These are phyloP conservation scores for Cryptotermes secundus DNA, from an alignment of 1,140 invertebrate species.

Conservation along the genomic window DNA sequence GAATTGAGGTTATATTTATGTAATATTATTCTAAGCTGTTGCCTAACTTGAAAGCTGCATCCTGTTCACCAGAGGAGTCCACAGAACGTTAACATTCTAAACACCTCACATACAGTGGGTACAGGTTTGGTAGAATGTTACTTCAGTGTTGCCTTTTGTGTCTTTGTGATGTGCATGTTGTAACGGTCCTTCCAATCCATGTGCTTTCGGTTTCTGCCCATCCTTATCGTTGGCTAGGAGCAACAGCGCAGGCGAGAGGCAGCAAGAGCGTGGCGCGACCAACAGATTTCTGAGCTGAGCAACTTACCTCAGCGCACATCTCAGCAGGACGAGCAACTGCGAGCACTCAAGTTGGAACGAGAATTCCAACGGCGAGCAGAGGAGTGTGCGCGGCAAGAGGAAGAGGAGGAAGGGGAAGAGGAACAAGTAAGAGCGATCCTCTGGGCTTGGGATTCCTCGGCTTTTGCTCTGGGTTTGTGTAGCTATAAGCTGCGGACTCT, in stretches of 20 bases:
- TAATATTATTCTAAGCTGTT: no score
- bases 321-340: conserved; percentile 83
- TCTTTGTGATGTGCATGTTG: no score
- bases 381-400: conserved; percentile 77
- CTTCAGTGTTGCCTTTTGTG: no score
- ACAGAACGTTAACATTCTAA: no score
- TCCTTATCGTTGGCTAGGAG: conserved; percentile 49
- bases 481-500: no score
- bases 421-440: conserved; percentile 42
- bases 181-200: not conserved
- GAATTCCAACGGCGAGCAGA: conserved; percentile 87
- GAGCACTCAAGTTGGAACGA: conserved; percentile 78
- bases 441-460: no score
- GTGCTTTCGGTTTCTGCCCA: not conserved
- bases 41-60: no score
- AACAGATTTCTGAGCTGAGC: conserved; percentile 78
- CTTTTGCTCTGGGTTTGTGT: no score
- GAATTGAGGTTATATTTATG: no score
- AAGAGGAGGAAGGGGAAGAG: conserved; percentile 59
- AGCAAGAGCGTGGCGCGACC: conserved; percentile 72
- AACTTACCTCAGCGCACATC: conserved; percentile 64
- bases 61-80: no score
- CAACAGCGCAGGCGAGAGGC: conserved; percentile 68
- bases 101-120: no score
- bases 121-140: no score